A percentile compares a stretch with the other conserved stretches of the same genome.
These are phyloP conservation scores for Ypsolopha scabrella DNA, from an alignment of 2,888 invertebrate species.

Conservation along the genomic window DNA sequence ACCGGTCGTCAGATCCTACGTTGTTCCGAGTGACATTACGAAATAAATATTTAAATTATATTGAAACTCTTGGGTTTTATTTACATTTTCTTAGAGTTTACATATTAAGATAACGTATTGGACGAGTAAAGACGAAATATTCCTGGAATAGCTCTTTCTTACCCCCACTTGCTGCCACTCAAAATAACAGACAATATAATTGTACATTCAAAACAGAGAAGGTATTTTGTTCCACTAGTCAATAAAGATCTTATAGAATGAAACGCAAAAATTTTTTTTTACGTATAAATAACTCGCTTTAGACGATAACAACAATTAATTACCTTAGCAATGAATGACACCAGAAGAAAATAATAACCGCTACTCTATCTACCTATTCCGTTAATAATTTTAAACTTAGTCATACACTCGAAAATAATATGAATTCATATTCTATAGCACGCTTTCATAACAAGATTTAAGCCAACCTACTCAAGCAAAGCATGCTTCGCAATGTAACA, in stretches of 20 bases:
- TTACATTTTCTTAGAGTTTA: conserved; percentile 12
- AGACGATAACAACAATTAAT: too few relatives aligned
- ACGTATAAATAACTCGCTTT: too few relatives aligned
- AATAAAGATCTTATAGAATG: too few relatives aligned
- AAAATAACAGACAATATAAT: background rate
- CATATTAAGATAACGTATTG: too few relatives aligned
- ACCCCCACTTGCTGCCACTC: background rate
- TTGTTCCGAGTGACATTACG: conserved; percentile 66
- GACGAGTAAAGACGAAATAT: background rate
- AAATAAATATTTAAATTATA: conserved; percentile 68
- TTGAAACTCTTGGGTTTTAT: conserved; percentile 37
- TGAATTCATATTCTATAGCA: too few relatives aligned
- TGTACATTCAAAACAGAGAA: too few relatives aligned
- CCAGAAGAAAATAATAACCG: background rate
- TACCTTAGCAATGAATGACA: too few relatives aligned
- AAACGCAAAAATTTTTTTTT: too few relatives aligned
- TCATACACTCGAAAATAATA: too few relatives aligned
- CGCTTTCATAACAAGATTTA: background rate
- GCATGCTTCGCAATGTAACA: background rate
- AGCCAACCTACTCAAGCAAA: background rate
- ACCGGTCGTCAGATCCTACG: conserved; percentile 45
- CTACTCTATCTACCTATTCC: background rate
- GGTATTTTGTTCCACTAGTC: too few relatives aligned
- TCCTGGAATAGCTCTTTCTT: background rate
- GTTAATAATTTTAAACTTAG: too few relatives aligned